These are phyloP conservation scores for Hydractinia echinata DNA, from an alignment of 30 jellyfish, hydroid and myxozoan genomes.

Conservation along the genomic window DNA sequence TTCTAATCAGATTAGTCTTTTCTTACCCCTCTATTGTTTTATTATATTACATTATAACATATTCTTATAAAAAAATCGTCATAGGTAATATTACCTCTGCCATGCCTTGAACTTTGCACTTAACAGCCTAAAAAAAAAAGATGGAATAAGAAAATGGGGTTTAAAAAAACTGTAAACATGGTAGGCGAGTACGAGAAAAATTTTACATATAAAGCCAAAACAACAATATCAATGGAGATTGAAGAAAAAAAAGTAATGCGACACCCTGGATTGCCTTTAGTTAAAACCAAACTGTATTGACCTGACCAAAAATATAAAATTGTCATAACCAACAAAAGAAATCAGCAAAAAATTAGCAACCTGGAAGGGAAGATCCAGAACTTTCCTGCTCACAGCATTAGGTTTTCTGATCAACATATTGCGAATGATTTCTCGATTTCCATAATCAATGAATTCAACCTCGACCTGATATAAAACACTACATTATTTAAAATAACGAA, in stretches of 20 bases:
- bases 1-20: no score
- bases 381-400: constrained; percentile 46
- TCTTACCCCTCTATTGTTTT: no score
- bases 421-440: constrained; percentile 51
- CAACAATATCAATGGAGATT: no score
- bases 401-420: constrained; percentile 45
- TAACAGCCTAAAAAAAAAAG: background rate
- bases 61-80: no score
- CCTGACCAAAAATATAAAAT: background rate
- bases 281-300: background rate
- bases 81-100: background rate
- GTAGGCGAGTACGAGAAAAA: no score
- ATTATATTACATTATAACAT: no score
- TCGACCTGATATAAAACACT: constrained; percentile 45
- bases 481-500: background rate
- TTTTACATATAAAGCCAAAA: no score
- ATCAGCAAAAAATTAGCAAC: constrained; percentile 23
- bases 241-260: no score
- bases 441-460: constrained; percentile 74
- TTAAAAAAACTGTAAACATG: no score
- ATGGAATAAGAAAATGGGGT: no score
- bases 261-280: background rate
- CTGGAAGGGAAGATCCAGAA: constrained; percentile 69
- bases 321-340: background rate
- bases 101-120: constrained; percentile 6